A percentile compares a stretch with the other conserved stretches of the same genome.
Conservation (phyloP, 2,888 invertebrate genomes). For the Tipula lateralis region DNA sequence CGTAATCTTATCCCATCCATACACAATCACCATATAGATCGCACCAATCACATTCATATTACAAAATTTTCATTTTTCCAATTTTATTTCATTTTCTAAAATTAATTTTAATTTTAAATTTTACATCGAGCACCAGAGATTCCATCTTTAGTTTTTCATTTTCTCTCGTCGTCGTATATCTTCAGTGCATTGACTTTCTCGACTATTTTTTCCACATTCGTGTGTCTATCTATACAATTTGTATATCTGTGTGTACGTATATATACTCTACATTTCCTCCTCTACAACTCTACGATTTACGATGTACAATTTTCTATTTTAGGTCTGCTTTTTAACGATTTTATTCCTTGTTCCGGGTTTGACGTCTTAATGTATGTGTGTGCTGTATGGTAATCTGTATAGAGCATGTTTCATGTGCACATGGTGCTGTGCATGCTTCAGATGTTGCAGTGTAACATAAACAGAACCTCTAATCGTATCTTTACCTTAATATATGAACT, state of each 20-base stretch:
- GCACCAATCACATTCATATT: background rate
- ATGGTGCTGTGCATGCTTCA: too few species aligned
- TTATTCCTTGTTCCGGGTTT: constrained; percentile 12
- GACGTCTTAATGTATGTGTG: too few species aligned
- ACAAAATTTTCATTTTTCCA: background rate
- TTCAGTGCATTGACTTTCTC: constrained; percentile 1
- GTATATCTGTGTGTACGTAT: too few species aligned
- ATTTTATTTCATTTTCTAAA: background rate
- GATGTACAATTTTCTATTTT: background rate
- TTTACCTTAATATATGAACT: background rate
- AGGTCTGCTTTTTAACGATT: constrained; percentile 19
- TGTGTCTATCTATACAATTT: background rate
- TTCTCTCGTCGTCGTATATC: background rate
- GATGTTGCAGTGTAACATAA: background rate
- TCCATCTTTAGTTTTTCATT: background rate
- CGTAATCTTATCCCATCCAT: too few species aligned
- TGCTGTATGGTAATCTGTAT: too few species aligned
- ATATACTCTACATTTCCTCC: background rate
- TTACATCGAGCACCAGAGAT: background rate
- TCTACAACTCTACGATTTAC: background rate
- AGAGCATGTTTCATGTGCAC: background rate
- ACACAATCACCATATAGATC: background rate
- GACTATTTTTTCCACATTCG: background rate
- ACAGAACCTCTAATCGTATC: background rate
- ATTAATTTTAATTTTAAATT: background rate